A percentile compares a stretch with the other conserved stretches of the same genome.
Evolutionary conservation across 2,888 invertebrate species (phyloP).

Genomic region (Seira ritae): DNA sequence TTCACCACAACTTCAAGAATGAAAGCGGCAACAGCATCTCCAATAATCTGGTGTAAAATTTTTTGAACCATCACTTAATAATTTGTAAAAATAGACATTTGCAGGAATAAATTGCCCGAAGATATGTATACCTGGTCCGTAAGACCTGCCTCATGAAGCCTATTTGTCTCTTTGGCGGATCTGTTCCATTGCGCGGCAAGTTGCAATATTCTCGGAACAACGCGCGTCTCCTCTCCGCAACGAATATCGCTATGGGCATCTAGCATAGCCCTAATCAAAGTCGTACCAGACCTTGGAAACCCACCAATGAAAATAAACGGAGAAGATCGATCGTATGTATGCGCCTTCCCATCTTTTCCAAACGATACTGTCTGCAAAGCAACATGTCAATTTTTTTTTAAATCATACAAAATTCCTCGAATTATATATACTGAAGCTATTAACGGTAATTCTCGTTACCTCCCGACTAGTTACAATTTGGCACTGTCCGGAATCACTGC

Average conservation of each 20-base stretch:
- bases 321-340: slow-evolving; percentile 90
- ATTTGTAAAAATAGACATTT: slow-evolving; percentile 24
- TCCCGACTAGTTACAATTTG: slow-evolving; percentile 73
- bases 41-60: slow-evolving; percentile 82
- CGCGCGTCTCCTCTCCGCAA: slow-evolving; percentile 97
- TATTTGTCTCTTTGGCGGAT: slow-evolving; percentile 92
- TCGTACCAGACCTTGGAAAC: slow-evolving; percentile 97
- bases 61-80: too few species aligned
- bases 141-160: slow-evolving; percentile 95
- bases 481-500: slow-evolving; percentile 69
- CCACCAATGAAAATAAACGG: slow-evolving; percentile 98
- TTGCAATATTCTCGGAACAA: slow-evolving; percentile 96
- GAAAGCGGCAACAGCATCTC: slow-evolving; percentile 97
- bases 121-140: slow-evolving; percentile 82
- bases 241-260: slow-evolving; percentile 87
- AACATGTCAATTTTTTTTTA: slow-evolving; percentile 27
- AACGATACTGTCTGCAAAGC: slow-evolving; percentile 80
- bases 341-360: slow-evolving; percentile 81
- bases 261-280: slow-evolving; percentile 97
- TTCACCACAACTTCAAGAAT: slow-evolving; percentile 96
- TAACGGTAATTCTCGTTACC: slow-evolving; percentile 60
- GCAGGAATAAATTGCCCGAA: background rate
- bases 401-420: background rate
- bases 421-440: slow-evolving; percentile 3
- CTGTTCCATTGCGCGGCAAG: slow-evolving; percentile 97